phyloP scores from a whole-genome alignment of 2,113 vertebrate genomes.

The Casuarius casuarius region DNA sequence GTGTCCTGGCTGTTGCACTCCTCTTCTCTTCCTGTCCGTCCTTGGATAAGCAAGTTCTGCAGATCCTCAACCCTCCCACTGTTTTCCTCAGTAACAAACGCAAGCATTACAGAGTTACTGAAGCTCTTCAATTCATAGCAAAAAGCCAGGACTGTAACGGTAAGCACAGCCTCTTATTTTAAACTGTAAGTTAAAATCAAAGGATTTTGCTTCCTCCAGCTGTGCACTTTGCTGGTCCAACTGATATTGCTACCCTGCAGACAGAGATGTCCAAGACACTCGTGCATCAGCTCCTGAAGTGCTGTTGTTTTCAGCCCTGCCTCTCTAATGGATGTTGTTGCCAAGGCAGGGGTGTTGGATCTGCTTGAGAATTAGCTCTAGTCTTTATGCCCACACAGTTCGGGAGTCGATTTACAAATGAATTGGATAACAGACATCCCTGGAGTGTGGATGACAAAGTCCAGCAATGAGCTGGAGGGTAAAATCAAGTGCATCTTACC shows the following conservation, averaged over 20 bases:
- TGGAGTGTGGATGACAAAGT: background rate
- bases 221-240: background rate
- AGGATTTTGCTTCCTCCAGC: background rate
- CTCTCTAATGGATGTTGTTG: background rate
- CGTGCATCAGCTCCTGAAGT: accelerated
- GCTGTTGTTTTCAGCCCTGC: background rate
- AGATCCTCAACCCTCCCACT: background rate
- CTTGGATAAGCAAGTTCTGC: background rate
- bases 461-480: background rate
- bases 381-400: background rate
- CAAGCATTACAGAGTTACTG: background rate
- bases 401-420: background rate
- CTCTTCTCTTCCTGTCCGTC: background rate
- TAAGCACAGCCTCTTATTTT: background rate
- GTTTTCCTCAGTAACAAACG: background rate
- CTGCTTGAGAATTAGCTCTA: background rate
- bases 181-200: background rate
- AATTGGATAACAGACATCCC: background rate
- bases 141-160: background rate
- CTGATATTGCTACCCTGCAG: background rate
- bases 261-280: background rate
- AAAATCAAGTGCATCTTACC: background rate
- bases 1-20: background rate
- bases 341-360: background rate
- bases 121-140: background rate